phyloP scores from a whole-genome alignment of 2,888 invertebrate genomes.

The Trilocha varians region DNA sequence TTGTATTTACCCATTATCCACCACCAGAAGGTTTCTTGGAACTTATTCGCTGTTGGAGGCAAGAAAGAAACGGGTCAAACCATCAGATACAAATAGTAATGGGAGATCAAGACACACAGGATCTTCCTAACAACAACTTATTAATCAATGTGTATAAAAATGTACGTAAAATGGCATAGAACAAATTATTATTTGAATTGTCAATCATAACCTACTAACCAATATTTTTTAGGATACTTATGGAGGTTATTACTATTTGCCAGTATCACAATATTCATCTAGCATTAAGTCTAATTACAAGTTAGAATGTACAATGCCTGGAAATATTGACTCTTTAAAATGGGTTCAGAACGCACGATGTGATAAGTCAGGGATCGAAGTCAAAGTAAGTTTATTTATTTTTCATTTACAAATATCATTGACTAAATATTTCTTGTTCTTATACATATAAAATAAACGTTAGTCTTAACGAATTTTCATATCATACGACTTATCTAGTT shows the following conservation, averaged over 20 bases:
- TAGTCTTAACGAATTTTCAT: too few relatives aligned
- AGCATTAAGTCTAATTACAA: constrained; percentile 10
- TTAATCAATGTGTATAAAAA: not conserved
- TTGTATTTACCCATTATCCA: constrained; percentile 20
- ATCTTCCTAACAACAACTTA: not conserved
- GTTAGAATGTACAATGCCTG: constrained; percentile 5
- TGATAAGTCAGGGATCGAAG: constrained; percentile 19
- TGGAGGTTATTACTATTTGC: constrained; percentile 26
- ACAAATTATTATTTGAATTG: not conserved
- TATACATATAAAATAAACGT: too few relatives aligned
- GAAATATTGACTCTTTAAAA: constrained; percentile 27
- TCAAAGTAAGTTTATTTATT: constrained; percentile 25
- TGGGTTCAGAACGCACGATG: constrained; percentile 27
- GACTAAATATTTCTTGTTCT: not conserved
- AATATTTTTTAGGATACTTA: constrained; percentile 16
- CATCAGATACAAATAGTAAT: not conserved
- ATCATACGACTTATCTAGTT: too few relatives aligned
- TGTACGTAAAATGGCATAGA: not conserved
- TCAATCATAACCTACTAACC: not conserved
- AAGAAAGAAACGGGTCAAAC: not conserved
- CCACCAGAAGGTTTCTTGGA: constrained; percentile 17
- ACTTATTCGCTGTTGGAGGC: constrained; percentile 18
- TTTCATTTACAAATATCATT: not conserved
- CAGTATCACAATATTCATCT: constrained; percentile 10
- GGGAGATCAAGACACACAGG: not conserved